These are phyloP conservation scores for Montipora sp. DNA, from an alignment of 64 coral and sea anemone species.

Conservation along the genomic window DNA sequence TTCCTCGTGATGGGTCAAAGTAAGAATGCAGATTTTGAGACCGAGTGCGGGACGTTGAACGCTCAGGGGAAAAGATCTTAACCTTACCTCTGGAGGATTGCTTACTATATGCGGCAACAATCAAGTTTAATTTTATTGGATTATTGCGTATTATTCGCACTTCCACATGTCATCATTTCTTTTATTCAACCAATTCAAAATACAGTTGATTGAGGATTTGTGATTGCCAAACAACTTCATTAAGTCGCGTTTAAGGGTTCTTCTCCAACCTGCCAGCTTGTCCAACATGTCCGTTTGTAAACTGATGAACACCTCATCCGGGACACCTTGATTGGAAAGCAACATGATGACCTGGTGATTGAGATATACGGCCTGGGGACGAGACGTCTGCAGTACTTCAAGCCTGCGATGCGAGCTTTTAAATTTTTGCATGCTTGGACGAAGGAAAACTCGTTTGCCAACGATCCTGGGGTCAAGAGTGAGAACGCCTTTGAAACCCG, in stretches of 20 bases:
- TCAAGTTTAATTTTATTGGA: too few relatives aligned
- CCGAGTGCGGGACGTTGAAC: too few relatives aligned
- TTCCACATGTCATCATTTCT: too few relatives aligned
- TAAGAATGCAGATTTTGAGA: too few relatives aligned
- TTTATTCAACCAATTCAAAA: too few relatives aligned
- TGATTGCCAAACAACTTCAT: too few relatives aligned
- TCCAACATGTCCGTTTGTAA: constrained; percentile 81
- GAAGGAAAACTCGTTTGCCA: constrained; percentile 65
- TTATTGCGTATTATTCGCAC: too few relatives aligned
- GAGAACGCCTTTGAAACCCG: constrained; percentile 96
- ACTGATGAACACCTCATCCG: constrained; percentile 81
- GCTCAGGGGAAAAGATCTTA: too few relatives aligned
- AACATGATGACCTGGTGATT: constrained; percentile 98
- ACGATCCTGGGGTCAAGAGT: constrained; percentile 67
- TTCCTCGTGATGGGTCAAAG: too few relatives aligned
- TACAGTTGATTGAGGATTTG: too few relatives aligned
- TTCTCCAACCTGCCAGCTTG: constrained; percentile 72
- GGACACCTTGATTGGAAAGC: constrained; percentile 90
- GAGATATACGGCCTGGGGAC: constrained; percentile 90
- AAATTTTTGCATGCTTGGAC: constrained; percentile 94
- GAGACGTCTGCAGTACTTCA: constrained; percentile 93
- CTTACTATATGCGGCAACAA: too few relatives aligned
- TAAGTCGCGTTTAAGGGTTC: background rate
- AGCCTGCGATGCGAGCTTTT: constrained; percentile 76
- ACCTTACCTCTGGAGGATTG: too few relatives aligned